A percentile compares a stretch with the other conserved stretches of the same genome.
These are phyloP conservation scores for Oreonectes daqikongensis DNA, from an alignment of 2,797 vertebrate species.

Conservation along the genomic window DNA sequence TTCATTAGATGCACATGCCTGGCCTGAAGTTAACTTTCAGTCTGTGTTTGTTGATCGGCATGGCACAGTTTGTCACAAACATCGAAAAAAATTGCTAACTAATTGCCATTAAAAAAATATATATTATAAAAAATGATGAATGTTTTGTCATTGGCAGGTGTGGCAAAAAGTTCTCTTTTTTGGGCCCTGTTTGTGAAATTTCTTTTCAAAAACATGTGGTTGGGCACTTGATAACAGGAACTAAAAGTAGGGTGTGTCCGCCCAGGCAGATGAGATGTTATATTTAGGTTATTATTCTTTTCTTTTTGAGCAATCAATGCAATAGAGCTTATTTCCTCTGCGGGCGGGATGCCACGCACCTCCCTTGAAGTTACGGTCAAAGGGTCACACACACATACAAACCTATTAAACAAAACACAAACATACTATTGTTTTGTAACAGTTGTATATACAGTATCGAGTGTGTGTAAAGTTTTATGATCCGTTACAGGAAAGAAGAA, in stretches of 20 bases:
- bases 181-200: no score
- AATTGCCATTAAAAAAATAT: neutral
- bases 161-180: neutral
- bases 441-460: neutral
- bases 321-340: conserved; percentile 65
- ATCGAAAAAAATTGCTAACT: neutral
- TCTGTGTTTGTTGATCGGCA: no score
- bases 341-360: conserved; percentile 30
- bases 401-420: neutral
- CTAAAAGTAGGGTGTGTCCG: conserved; percentile 65
- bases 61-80: neutral
- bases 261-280: conserved; percentile 62
- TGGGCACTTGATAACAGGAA: conserved; percentile 66
- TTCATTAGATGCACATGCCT: no score
- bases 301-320: conserved; percentile 54
- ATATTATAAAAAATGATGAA: neutral
- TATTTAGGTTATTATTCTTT: conserved; percentile 57
- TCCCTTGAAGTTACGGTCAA: conserved; percentile 38
- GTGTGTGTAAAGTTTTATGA: neutral
- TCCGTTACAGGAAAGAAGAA: neutral
- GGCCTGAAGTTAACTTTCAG: no score
- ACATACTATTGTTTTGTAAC: neutral
- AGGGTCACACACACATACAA: conserved; percentile 21
- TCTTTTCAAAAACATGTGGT: neutral
- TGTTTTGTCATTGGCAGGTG: neutral